These are phyloP conservation scores for Aphidius ervi DNA, from an alignment of 1,140 invertebrate species.

Conservation along the genomic window DNA sequence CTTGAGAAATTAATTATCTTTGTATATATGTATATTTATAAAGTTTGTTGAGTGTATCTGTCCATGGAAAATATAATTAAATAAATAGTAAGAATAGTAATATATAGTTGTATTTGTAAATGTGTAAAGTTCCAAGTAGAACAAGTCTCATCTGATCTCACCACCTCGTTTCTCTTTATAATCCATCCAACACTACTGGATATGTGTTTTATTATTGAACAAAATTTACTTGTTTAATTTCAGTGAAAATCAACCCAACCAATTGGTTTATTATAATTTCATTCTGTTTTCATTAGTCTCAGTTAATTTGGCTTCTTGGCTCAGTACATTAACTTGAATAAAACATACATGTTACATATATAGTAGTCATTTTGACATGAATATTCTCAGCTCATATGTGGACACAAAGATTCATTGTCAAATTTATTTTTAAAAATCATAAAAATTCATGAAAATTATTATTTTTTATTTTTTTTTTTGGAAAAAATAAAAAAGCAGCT, in stretches of 20 bases:
- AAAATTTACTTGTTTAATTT: slow-evolving; percentile 46
- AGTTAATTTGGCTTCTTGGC: slow-evolving; percentile 44
- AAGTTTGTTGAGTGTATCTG: slow-evolving; percentile 17
- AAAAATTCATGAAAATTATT: too few relatives aligned
- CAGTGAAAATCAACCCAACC: slow-evolving; percentile 44
- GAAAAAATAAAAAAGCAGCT: too few relatives aligned
- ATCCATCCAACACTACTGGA: slow-evolving; percentile 23
- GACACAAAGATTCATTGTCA: background rate
- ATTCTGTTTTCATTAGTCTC: slow-evolving; percentile 53
- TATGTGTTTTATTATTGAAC: slow-evolving; percentile 54
- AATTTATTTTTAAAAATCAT: slow-evolving; percentile 3
- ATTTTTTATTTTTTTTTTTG: too few relatives aligned
- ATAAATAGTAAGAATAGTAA: slow-evolving; percentile 4
- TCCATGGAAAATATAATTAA: slow-evolving; percentile 11
- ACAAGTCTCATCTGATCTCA: too few relatives aligned
- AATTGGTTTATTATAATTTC: slow-evolving; percentile 56
- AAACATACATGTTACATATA: background rate
- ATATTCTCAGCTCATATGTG: too few relatives aligned
- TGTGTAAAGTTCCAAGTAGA: too few relatives aligned
- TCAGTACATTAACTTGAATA: slow-evolving; percentile 25
- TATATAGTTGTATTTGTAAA: slow-evolving; percentile 19
- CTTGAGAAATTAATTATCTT: slow-evolving; percentile 52
- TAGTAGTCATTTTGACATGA: too few relatives aligned
- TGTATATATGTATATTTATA: slow-evolving; percentile 25
- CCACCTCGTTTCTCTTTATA: background rate